These are phyloP conservation scores for Parazoanthus atlanticus DNA, from an alignment of 92 coral and sea anemone species.

Conservation along the genomic window DNA sequence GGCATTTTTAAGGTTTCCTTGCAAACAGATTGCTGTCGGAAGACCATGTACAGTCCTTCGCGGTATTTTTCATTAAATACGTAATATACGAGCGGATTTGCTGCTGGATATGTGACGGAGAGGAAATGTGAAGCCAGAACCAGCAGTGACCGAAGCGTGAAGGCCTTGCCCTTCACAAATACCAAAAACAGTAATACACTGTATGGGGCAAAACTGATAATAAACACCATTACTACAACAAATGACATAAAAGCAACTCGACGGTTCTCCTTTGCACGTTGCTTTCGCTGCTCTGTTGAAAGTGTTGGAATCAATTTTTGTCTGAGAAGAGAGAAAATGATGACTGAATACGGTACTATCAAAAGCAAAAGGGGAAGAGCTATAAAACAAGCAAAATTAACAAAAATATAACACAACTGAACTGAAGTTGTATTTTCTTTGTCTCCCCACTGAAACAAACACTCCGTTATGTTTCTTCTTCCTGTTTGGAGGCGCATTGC, in stretches of 20 bases:
- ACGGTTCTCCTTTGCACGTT: slow-evolving; percentile 1
- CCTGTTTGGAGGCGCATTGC: slow-evolving; percentile 7
- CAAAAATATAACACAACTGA: background rate
- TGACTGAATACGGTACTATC: background rate
- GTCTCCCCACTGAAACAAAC: slow-evolving; percentile 21
- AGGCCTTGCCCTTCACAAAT: background rate
- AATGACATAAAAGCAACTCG: slow-evolving; percentile 4
- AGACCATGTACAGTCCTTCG: background rate
- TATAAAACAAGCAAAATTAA: slow-evolving; percentile 30
- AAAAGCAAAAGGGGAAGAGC: slow-evolving; percentile 9
- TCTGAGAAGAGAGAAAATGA: background rate
- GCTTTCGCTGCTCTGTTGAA: slow-evolving; percentile 14
- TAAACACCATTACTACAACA: slow-evolving; percentile 12
- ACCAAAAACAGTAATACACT: background rate
- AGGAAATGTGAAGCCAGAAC: background rate
- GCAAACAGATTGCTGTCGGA: background rate
- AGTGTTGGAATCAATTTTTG: background rate
- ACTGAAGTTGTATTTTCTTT: background rate
- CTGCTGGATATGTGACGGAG: background rate
- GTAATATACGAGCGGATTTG: background rate
- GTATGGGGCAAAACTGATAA: background rate
- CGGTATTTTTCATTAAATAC: slow-evolving; percentile 11
- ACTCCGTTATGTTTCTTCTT: background rate
- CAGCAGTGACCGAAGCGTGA: background rate
- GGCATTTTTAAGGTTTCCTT: background rate